Conservation (phyloP, 1,140 invertebrate species). For the Aporrectodea caliginosa region DNA sequence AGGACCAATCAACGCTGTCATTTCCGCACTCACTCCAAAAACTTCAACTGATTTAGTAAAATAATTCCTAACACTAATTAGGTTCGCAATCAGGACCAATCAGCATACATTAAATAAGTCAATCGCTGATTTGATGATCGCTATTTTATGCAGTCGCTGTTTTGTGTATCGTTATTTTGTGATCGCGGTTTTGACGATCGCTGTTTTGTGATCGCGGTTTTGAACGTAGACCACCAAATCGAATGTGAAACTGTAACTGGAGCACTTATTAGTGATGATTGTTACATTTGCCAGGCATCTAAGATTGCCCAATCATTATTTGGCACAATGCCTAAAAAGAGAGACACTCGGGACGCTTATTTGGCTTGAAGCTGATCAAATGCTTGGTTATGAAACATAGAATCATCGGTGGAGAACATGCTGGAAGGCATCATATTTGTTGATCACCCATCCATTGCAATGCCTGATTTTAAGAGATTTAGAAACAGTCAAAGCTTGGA, state of each 20-base stretch:
- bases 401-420: not conserved
- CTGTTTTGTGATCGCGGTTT: too few species aligned
- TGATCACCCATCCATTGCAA: not conserved
- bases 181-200: too few species aligned
- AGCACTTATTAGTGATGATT: not conserved
- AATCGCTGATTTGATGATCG: too few species aligned
- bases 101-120: too few species aligned
- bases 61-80: too few species aligned
- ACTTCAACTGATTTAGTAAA: too few species aligned
- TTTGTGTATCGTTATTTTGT: too few species aligned
- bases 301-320: not conserved
- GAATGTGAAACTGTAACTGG: not conserved
- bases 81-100: too few species aligned
- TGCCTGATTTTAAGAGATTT: not conserved
- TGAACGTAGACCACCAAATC: too few species aligned
- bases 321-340: not conserved
- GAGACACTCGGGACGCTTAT: constrained; percentile 17
- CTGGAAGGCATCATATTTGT: not conserved
- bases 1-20: too few species aligned
- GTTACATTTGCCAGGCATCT: not conserved
- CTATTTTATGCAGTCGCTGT: too few species aligned
- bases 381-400: not conserved
- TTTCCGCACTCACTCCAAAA: too few species aligned
- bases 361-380: constrained; percentile 13
- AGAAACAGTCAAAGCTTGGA: not conserved